These are phyloP conservation scores for Argyra leucocephala DNA, from an alignment of 2,888 invertebrate species.

Conservation along the genomic window DNA sequence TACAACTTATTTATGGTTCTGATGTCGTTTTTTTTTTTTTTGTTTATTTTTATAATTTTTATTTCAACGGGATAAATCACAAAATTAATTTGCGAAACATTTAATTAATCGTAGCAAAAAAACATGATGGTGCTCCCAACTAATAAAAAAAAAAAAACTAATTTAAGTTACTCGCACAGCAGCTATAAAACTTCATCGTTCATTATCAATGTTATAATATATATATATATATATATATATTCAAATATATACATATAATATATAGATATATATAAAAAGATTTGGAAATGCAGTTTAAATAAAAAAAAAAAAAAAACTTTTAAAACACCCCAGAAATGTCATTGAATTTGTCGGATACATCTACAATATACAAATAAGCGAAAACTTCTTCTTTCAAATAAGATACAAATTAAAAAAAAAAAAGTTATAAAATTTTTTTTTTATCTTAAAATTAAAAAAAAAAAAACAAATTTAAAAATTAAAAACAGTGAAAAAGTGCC, in stretches of 20 bases:
- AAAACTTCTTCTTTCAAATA: no score
- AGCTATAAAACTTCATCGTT: no score
- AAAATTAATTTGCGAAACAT: conserved; percentile 6
- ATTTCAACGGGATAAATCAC: neutral
- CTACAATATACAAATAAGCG: no score
- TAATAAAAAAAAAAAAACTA: neutral
- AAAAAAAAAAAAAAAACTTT: no score
- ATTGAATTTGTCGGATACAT: no score
- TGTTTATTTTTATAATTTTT: neutral
- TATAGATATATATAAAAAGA: no score
- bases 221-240: no score
- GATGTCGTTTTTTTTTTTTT: neutral
- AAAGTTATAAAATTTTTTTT: neutral
- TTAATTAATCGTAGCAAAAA: conserved; percentile 9
- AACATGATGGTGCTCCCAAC: neutral
- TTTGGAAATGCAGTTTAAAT: no score
- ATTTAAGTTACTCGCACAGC: no score
- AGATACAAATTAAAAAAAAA: neutral
- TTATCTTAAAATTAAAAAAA: neutral
- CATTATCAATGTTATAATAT: no score
- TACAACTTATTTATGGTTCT: neutral
- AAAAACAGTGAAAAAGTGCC: neutral
- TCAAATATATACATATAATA: no score
- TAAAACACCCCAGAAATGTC: no score
- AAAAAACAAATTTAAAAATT: neutral